Conservation (phyloP, 2,797 vertebrate genomes). For the Erethizon dorsatum region DNA sequence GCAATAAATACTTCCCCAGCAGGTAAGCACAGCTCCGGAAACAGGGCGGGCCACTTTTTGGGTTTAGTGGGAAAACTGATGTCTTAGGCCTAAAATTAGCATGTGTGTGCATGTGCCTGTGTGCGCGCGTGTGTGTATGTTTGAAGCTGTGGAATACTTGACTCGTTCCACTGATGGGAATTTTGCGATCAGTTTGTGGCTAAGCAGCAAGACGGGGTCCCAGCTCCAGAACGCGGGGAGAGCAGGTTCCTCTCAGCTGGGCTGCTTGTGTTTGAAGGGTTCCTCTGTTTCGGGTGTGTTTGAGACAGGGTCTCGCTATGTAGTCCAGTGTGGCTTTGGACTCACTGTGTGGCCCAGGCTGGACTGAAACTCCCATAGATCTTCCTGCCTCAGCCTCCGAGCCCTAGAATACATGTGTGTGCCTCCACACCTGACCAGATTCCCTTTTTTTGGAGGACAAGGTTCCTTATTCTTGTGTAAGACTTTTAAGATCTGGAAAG, state of each 20-base stretch:
- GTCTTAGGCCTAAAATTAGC: constrained; percentile 39
- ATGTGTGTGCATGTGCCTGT: not conserved
- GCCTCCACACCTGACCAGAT: not conserved
- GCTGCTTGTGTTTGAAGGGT: constrained; percentile 41
- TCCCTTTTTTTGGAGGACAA: no score
- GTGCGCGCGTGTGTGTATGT: not conserved
- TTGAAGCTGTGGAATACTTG: not conserved
- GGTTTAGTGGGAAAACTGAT: constrained; percentile 59
- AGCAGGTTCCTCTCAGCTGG: constrained; percentile 5
- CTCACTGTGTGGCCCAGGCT: no score
- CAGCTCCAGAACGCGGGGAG: not conserved
- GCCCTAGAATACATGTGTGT: not conserved
- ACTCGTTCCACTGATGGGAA: not conserved
- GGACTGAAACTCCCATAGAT: not conserved
- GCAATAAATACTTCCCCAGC: constrained; percentile 99
- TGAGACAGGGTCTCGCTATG: not conserved
- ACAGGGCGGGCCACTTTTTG: constrained; percentile 34
- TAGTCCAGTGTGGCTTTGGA: not conserved
- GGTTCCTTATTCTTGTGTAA: not conserved
- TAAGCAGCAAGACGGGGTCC: constrained; percentile 19
- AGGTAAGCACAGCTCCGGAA: constrained; percentile 91
- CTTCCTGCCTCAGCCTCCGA: not conserved
- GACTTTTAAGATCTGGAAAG: constrained; percentile 12
- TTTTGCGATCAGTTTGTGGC: constrained; percentile 37
- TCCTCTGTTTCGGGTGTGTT: not conserved